phyloP scores from a whole-genome alignment of 2,113 vertebrate genomes.

The Hippolais icterina region DNA sequence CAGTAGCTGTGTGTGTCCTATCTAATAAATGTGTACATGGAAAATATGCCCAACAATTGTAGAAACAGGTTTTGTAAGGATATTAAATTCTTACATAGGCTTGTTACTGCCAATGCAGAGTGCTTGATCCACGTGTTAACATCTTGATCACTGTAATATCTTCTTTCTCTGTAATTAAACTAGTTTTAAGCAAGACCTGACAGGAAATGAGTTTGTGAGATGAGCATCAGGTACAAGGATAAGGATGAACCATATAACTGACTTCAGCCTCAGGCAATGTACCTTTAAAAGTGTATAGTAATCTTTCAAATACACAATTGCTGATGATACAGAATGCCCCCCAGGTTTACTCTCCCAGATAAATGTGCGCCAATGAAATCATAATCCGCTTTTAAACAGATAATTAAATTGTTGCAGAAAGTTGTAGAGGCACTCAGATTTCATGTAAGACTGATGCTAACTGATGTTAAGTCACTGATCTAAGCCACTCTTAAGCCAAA shows the following conservation, averaged over 20 bases:
- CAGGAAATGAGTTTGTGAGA: neutral
- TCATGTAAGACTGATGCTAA: neutral
- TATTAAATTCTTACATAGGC: neutral
- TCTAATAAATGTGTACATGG: neutral
- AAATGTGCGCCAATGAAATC: neutral
- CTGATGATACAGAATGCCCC: neutral
- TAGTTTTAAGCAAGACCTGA: neutral
- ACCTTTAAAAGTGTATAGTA: neutral
- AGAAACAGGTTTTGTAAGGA: neutral
- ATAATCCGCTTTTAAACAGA: neutral
- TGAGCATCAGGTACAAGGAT: neutral
- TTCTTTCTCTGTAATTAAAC: neutral
- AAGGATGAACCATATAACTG: neutral
- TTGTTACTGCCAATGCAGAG: neutral
- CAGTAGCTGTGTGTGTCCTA: neutral
- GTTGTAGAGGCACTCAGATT: neutral
- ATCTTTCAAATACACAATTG: neutral
- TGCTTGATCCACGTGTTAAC: neutral
- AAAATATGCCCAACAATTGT: neutral
- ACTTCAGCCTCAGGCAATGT: neutral
- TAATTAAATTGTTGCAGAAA: neutral
- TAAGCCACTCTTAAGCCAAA: neutral
- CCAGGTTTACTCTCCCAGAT: neutral
- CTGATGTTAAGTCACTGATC: neutral
- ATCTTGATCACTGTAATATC: neutral